phyloP scores from a whole-genome alignment of 2,113 vertebrate species.

The Equus quagga region DNA sequence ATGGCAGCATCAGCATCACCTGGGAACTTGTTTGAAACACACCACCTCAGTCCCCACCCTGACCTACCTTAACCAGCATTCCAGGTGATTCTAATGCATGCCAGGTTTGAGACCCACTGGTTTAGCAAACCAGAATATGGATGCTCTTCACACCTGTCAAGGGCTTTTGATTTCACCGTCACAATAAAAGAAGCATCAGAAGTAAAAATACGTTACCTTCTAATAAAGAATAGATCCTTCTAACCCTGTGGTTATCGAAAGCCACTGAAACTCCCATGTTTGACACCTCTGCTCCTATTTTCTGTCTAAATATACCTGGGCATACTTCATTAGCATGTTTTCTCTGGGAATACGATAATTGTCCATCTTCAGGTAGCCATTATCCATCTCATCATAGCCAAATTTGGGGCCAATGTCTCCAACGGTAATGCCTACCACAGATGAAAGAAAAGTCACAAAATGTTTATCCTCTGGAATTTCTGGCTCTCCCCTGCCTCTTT shows the following conservation, averaged over 20 bases:
- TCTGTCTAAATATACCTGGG: slow-evolving; percentile 90
- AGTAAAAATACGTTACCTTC: neutral
- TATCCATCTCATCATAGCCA: slow-evolving; percentile 97
- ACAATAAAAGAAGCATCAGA: neutral
- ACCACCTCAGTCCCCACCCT: neutral
- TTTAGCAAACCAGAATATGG: neutral
- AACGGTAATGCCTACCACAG: slow-evolving; percentile 92
- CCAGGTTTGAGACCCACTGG: neutral
- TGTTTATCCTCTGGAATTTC: neutral
- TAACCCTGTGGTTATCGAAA: neutral
- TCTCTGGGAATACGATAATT: slow-evolving; percentile 96
- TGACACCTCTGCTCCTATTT: neutral
- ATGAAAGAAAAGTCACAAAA: neutral
- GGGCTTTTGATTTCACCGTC: neutral
- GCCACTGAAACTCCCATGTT: rapidly evolving
- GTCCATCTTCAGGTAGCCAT: slow-evolving; percentile 97
- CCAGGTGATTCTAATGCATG: neutral
- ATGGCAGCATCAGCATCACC: neutral
- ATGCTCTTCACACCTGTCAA: neutral
- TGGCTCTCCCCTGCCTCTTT: neutral
- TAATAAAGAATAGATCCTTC: neutral
- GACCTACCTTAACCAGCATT: neutral
- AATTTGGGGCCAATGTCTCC: slow-evolving; percentile 99
- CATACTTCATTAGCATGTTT: slow-evolving; percentile 99
- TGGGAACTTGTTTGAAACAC: neutral